A percentile compares a stretch with the other conserved stretches of the same genome.
Conservation (phyloP, 2,797 vertebrate species). For the Alca torda region DNA sequence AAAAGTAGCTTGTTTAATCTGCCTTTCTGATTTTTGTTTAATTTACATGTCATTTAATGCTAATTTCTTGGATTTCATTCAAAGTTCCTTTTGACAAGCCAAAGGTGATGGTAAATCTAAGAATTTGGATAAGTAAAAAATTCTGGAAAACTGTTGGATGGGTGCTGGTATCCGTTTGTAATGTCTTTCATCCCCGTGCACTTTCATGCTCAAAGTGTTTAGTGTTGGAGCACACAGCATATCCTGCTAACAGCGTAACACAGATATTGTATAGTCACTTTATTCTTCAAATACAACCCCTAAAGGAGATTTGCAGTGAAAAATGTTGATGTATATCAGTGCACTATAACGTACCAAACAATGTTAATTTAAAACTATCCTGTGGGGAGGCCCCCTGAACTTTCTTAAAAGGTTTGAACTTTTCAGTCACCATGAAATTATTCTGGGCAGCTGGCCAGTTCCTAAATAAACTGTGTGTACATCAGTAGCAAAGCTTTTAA, state of each 20-base stretch:
- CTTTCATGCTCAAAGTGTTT: neutral
- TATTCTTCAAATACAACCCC: neutral
- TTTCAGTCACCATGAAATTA: slow-evolving; percentile 1
- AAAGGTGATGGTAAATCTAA: neutral
- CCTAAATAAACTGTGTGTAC: neutral
- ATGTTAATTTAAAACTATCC: slow-evolving; percentile 3
- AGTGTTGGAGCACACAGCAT: neutral
- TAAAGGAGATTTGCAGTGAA: neutral
- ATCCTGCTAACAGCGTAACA: neutral
- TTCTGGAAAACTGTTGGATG: neutral
- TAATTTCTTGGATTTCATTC: neutral
- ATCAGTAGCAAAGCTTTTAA: slow-evolving; percentile 28
- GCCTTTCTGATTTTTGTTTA: neutral
- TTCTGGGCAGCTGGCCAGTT: slow-evolving; percentile 5
- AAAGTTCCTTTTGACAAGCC: neutral
- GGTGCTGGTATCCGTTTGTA: neutral
- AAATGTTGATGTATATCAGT: neutral
- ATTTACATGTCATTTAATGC: neutral
- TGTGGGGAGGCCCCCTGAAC: neutral
- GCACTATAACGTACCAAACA: neutral
- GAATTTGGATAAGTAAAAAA: neutral
- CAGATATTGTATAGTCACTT: neutral
- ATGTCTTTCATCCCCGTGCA: neutral
- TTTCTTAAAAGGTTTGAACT: slow-evolving; percentile 29
- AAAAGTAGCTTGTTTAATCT: neutral